Percentiles rank a stretch among this genome's conserved stretches.
Evolutionary conservation across 1,140 invertebrate species (phyloP).

Genomic region (Pseudobourletiella spinata): DNA sequence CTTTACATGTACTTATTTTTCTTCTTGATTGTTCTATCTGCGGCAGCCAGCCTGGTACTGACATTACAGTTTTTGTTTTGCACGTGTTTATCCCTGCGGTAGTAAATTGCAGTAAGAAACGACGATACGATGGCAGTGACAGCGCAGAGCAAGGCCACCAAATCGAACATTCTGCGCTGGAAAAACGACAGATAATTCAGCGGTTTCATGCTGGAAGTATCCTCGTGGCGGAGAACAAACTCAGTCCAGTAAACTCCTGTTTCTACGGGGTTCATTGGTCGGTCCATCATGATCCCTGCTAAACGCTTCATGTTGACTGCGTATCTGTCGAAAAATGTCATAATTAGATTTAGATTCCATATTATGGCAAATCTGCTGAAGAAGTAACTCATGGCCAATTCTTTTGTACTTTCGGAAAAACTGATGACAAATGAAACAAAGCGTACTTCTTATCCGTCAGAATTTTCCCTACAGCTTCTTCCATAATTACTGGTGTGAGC

Average conservation of each 20-base stretch:
- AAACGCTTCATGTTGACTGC: slow-evolving; percentile 11
- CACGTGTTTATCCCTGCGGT: too few species aligned
- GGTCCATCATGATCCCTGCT: slow-evolving; percentile 17
- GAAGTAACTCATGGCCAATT: too few species aligned
- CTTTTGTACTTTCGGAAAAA: background rate
- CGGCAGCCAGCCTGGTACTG: too few species aligned
- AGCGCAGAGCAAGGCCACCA: background rate
- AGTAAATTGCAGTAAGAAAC: too few species aligned
- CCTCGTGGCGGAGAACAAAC: slow-evolving; percentile 31
- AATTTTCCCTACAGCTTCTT: slow-evolving; percentile 1
- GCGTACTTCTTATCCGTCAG: slow-evolving; percentile 7
- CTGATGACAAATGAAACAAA: background rate
- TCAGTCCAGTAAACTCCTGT: slow-evolving; percentile 30
- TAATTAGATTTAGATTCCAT: too few species aligned
- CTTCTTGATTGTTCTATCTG: too few species aligned
- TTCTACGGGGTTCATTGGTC: slow-evolving; percentile 7
- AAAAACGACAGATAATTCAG: slow-evolving; percentile 6
- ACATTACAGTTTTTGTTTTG: too few species aligned
- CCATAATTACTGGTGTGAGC: slow-evolving; percentile 5
- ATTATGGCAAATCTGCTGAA: too few species aligned
- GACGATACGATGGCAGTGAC: too few species aligned
- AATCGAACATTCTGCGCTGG: background rate
- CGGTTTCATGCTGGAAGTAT: slow-evolving; percentile 5
- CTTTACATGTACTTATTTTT: too few species aligned
- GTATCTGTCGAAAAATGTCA: too few species aligned